Base-by-base conservation (phyloP, 2,888 invertebrate species). In the Corbicula japonica region DNA sequence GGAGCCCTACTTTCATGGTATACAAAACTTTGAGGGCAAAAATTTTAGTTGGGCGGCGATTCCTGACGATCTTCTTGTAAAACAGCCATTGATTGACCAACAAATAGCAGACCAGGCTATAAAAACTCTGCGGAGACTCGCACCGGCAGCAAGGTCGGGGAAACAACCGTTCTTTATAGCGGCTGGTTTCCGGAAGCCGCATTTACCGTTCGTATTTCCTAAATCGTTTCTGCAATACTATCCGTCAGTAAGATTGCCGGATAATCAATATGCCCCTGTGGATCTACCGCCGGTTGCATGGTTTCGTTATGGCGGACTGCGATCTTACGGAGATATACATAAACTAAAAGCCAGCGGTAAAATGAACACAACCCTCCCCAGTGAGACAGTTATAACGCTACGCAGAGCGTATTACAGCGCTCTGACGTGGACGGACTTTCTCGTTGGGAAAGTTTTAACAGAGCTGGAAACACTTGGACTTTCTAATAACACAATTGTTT, bases 171-270 rank as follows among this genome's bases (percentile, higher is more conserved):
- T 95, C 90, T 96, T 98, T 86, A 93, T 98, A 48, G 97, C 97
- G 1, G 95, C 97, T 86, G 98, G 98, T 0, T 97, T 97, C 97
- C 97, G n/a, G n/a, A n/a, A n/a, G n/a, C n/a, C n/a, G n/a, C n/a
- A n/a, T n/a, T n/a, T n/a, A n/a, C n/a, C n/a, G n/a, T 94, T 98
- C 18, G 97, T 97, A 89, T 97, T 96, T 94, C 98, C 97, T 0
- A 91, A 93, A 80, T 94, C 96, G 91, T 97, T 96, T 94, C 93
- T 97, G 84, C 94, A 96, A 96, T 94, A 94, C 94, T 87, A 88
- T 52, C 88, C 88, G 1, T 21, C 32, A 30, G 83, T 82, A 21
- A 63, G 65, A 15, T 68, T 89, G 35, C 89, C 90, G 8, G 63
- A 76, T 8, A 88, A 90, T 66, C 73, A 75, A 3, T 86, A 86